Conservation (phyloP, 53 echinoderm and acorn worm genomes). For the Hippasteria phrygiana region DNA sequence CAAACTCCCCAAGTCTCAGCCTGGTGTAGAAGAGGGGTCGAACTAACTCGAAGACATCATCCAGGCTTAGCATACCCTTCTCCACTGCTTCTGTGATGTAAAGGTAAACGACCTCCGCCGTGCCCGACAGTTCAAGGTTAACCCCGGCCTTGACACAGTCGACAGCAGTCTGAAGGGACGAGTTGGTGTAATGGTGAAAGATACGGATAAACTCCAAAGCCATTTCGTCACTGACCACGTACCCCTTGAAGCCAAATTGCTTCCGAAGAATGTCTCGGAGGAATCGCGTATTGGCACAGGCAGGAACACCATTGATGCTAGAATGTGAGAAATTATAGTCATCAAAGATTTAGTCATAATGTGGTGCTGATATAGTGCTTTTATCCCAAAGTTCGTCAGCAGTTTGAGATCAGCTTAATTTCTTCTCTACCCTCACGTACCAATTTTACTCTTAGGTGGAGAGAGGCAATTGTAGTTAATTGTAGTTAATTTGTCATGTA, state of each 20-base stretch:
- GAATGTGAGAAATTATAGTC: neutral
- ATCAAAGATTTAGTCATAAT: neutral
- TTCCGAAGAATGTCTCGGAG: slow-evolving; percentile 68
- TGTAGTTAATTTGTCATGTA: too few species aligned
- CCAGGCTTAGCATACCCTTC: slow-evolving; percentile 9
- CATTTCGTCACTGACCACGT: slow-evolving; percentile 70
- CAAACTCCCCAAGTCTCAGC: slow-evolving; percentile 79
- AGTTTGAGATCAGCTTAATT: too few species aligned
- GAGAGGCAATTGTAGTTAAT: too few species aligned
- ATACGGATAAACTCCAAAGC: slow-evolving; percentile 59
- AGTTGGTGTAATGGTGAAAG: slow-evolving; percentile 61
- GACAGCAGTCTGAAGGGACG: slow-evolving; percentile 51
- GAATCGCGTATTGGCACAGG: slow-evolving; percentile 67
- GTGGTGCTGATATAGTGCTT: too few species aligned
- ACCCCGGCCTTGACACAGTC: slow-evolving; percentile 56
- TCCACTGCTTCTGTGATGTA: slow-evolving; percentile 66
- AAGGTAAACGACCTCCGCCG: slow-evolving; percentile 26
- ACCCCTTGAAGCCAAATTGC: slow-evolving; percentile 75
- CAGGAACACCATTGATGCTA: slow-evolving; percentile 77
- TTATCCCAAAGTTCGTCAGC: too few species aligned
- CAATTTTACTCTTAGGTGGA: too few species aligned
- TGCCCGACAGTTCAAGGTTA: slow-evolving; percentile 63
- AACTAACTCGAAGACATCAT: slow-evolving; percentile 19
- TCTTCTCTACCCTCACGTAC: too few species aligned
- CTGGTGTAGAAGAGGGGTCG: slow-evolving; percentile 71